Conservation (phyloP, 2,797 vertebrate species). For the Megaceryle alcyon region DNA sequence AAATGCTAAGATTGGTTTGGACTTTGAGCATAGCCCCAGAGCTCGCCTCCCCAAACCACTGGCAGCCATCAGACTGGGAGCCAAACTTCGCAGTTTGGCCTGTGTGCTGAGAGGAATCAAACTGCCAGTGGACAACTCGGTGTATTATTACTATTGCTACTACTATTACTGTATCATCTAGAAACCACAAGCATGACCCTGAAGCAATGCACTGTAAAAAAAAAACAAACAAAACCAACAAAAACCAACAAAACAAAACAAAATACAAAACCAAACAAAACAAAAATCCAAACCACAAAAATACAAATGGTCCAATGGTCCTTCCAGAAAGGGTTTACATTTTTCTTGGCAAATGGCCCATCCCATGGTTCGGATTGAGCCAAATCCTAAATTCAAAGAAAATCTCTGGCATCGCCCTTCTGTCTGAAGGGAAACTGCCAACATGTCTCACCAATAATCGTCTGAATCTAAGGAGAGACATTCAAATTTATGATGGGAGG, state of each 20-base stretch:
- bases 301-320: not conserved
- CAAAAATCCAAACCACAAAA: not conserved
- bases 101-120: not conserved
- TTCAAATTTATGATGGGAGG: slow-evolving; percentile 21
- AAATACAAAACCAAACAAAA: too few relatives aligned
- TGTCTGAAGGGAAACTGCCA: slow-evolving; percentile 56
- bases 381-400: slow-evolving; percentile 27
- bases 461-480: slow-evolving; percentile 16
- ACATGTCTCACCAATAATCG: not conserved
- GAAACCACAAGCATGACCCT: not conserved
- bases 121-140: not conserved
- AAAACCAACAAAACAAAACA: too few relatives aligned
- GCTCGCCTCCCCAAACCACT: rapidly evolving
- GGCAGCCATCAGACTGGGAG: not conserved
- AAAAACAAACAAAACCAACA: not conserved
- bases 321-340: not conserved
- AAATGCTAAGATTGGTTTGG: not conserved
- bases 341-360: slow-evolving; percentile 33
- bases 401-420: not conserved
- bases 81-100: not conserved
- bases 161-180: not conserved
- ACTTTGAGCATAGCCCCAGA: not conserved
- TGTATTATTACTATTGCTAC: not conserved
- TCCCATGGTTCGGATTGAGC: not conserved
- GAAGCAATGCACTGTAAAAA: not conserved